Evolutionary conservation across 1,140 invertebrate species (phyloP), one percentile per base, ranked within the genome.

Genomic region (Drosophila setifemur): DNA sequence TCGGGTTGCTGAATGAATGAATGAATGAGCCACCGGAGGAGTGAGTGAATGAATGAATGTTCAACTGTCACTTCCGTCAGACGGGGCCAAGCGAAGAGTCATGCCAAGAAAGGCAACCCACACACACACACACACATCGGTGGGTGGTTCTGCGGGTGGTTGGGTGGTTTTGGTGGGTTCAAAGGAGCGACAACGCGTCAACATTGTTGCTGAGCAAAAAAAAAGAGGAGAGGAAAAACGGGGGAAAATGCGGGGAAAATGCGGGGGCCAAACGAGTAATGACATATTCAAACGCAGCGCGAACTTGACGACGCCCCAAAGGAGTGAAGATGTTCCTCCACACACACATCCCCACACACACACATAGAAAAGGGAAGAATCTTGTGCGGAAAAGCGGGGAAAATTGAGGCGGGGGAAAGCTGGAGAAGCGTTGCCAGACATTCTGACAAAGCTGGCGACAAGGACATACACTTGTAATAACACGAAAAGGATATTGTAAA

Each of bases 401-500:
- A 37, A 19, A 6, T 4, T 9, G 14, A 14, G 14, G 23, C 40
- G 31, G 28, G 6, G n/a, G 26, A 18, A 33, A 14, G 42, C 28
- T 16, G 26, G 31, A 45, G 53, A 63, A 79, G 79, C 66, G 79
- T 85, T 85, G 81, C 81, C 78, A 89, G 87, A 89, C 79, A 87
- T 79, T 83, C 77, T 89, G 87, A 87, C 82, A 87, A 89, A 89
- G 82, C 75, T 89, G 87, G 69, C 87, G 87, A 89, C 87, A 89
- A 89, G 82, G 77, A 89, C 87, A 60, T 79, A 86, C 81, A 85
- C 69, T 79, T 87, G 87, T 89, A 89, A 89, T 89, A 89, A 89
- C 87, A 89, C 89, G 86, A 89, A 87, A 89, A 89, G 87, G 87
- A 89, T 89, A 89, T 89, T 89, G 87, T 89, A 87, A 85, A 89